Conservation (phyloP, 2,888 invertebrate genomes). For the Polydrusus tereticollis region DNA sequence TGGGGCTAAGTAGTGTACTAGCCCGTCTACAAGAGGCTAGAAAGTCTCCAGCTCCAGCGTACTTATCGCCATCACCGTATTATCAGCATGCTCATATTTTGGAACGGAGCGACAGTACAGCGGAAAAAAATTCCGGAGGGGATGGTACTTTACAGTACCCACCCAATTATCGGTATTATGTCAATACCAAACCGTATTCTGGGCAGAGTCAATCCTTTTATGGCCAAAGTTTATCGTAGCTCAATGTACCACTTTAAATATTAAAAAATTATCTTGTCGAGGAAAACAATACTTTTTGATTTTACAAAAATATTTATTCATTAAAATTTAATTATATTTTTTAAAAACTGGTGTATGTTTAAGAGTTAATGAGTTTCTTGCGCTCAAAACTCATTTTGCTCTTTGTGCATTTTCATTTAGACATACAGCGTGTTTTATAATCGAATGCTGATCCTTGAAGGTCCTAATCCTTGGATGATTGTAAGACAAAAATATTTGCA, state of each 20-base stretch:
- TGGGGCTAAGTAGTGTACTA: slow-evolving; percentile 64
- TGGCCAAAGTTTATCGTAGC: slow-evolving; percentile 1
- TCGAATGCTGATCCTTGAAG: too few species aligned
- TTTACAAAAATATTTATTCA: too few species aligned
- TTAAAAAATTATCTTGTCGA: neutral
- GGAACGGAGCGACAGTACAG: slow-evolving; percentile 38
- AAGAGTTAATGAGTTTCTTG: too few species aligned
- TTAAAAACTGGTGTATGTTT: too few species aligned
- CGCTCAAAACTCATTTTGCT: too few species aligned
- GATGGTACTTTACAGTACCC: neutral
- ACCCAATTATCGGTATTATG: slow-evolving; percentile 34
- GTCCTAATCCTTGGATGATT: too few species aligned
- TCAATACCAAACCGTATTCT: slow-evolving; percentile 12
- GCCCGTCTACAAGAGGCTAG: slow-evolving; percentile 62
- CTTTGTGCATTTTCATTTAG: too few species aligned
- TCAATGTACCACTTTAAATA: too few species aligned
- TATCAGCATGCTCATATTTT: slow-evolving; percentile 34
- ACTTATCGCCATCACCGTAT: slow-evolving; percentile 28
- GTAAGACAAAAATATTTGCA: too few species aligned
- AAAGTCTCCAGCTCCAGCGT: slow-evolving; percentile 49
- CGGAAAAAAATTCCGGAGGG: slow-evolving; percentile 18
- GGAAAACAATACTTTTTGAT: too few species aligned
- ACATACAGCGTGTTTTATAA: too few species aligned
- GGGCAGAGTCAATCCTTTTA: slow-evolving; percentile 17
- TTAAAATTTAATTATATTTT: too few species aligned